phyloP scores from a whole-genome alignment of 1,140 invertebrate species.

The Homarus americanus region DNA sequence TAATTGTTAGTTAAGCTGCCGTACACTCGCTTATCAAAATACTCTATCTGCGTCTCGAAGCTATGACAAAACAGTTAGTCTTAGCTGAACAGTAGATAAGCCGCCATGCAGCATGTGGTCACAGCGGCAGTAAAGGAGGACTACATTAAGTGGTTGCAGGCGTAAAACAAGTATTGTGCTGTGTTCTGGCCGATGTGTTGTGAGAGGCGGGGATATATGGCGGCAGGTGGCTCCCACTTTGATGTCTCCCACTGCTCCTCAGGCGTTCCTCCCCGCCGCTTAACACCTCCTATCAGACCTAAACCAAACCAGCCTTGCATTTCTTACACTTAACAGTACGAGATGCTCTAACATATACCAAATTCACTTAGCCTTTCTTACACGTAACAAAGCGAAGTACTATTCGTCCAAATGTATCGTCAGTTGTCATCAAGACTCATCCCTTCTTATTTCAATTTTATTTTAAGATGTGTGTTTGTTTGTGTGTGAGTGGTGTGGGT shows the following conservation, averaged over 20 bases:
- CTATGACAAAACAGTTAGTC: too few species aligned
- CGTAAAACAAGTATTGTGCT: background rate
- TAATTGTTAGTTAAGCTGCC: too few species aligned
- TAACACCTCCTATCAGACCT: background rate
- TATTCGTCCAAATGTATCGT: too few species aligned
- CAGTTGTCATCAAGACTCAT: background rate
- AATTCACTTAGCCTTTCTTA: too few species aligned
- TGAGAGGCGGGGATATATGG: background rate
- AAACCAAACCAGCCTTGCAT: background rate
- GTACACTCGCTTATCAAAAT: too few species aligned
- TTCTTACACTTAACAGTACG: too few species aligned
- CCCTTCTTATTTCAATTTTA: background rate
- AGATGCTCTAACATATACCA: too few species aligned
- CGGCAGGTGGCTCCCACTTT: constrained; percentile 10
- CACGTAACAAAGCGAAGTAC: too few species aligned
- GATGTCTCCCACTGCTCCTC: too few species aligned
- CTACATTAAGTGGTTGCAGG: background rate
- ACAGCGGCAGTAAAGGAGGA: background rate
- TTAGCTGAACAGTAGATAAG: background rate
- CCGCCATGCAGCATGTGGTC: background rate
- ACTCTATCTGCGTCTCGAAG: too few species aligned
- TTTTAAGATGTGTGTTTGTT: background rate
- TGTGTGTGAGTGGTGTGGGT: background rate
- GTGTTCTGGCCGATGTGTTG: background rate
- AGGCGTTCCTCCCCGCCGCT: background rate